Evolutionary conservation across 2,113 vertebrate genomes (phyloP).

Genomic region (Amblyopsis rosae): DNA sequence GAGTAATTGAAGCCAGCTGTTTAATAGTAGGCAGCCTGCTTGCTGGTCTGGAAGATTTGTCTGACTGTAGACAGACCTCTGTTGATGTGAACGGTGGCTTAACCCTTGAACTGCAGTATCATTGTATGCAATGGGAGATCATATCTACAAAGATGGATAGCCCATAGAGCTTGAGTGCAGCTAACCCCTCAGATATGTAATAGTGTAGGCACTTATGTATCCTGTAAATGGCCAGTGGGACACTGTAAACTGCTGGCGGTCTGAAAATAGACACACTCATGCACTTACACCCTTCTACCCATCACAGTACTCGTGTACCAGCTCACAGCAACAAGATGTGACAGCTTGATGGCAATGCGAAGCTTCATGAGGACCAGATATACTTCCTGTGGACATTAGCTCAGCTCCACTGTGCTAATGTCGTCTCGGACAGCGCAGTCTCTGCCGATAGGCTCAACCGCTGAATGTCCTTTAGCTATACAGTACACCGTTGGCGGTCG

Average conservation of each 20-base stretch:
- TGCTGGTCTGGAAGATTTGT: constrained; percentile 26
- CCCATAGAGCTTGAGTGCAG: constrained; percentile 1
- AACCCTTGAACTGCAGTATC: constrained; percentile 29
- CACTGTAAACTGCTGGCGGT: not conserved
- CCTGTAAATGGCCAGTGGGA: not conserved
- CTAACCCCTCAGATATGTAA: constrained; percentile 19
- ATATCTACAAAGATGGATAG: constrained; percentile 20
- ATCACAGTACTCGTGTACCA: not conserved
- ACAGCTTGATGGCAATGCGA: constrained; percentile 14
- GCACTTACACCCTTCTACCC: not conserved
- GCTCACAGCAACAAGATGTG: constrained; percentile 12
- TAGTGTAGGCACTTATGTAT: not conserved
- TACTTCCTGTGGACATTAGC: constrained; percentile 14
- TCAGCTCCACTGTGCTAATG: not conserved
- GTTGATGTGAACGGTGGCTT: constrained; percentile 32
- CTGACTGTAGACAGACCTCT: constrained; percentile 35
- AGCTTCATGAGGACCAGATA: not conserved
- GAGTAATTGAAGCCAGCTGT: constrained; percentile 69
- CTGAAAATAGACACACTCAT: constrained; percentile 7
- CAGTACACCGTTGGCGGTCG: too few species aligned
- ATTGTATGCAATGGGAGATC: constrained; percentile 7
- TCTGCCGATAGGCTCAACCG: too few species aligned
- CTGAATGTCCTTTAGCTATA: too few species aligned
- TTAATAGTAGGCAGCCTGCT: constrained; percentile 29
- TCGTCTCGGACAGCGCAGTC: not conserved